Base-by-base conservation (phyloP, 1,140 invertebrate species). In the Eciton burchellii region DNA sequence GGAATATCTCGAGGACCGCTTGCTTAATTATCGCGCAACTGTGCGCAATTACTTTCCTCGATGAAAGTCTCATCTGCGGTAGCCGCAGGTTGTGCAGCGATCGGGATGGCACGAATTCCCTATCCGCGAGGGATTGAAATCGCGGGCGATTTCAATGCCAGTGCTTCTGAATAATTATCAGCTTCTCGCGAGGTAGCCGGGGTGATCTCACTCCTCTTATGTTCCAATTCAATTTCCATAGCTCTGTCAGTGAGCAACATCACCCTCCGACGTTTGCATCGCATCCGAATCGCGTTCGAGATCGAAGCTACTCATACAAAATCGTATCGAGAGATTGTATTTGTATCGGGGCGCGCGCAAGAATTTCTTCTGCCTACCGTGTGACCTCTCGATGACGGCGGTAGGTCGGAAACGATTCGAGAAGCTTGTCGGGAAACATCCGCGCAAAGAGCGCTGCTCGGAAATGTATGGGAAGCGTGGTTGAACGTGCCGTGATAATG, bases 401-500 rank as follows among this genome's bases (percentile, higher is more conserved):
- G 11, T 43, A 19, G 65, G 19, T 66, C 6, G 29, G 26, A 35
- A n/a, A 16, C 12, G 0, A 66, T 26, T 68, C 16, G 8, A 21
- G 62, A 76, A 52, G 24, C 3, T 62, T 21, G 43, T 24, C 24
- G 16, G 5, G n/a, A n/a, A 76, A 63, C 26, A 59, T 21, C 8
- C 29, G 14, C 19, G 8, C n/a, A 9, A 54, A 54, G n/a, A 3
- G n/a, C 19, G 52, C 1, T 77, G 52, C 12, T 3, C 41, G 3
- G 4, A 3, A 45, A 19, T 19, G 9, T 77, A 66, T 26, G 41
- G 82, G 81, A 62, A 90, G 82, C 63, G 84, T 81, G 66, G 66
- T 68, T 60, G 86, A 88, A 91, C 92, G 92, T 93, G 92, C 56
- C 84, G 4, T 73, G 83, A 93, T 92, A 93, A 93, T 92, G 12